Conservation (phyloP, 2,888 invertebrate species). For the Drosophila borealis region DNA sequence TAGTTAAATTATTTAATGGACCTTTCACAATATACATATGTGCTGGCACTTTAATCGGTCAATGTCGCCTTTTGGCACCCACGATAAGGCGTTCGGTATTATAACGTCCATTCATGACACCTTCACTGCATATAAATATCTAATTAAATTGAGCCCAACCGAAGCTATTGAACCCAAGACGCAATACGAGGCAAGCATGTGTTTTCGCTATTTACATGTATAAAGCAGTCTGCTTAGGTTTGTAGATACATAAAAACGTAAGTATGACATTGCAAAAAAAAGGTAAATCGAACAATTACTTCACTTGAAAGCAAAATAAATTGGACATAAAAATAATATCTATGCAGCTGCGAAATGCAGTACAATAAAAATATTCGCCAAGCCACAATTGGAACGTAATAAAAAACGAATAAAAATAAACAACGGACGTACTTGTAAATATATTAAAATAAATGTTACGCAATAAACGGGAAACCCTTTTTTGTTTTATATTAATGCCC, state of each 20-base stretch:
- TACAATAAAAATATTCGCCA: neutral
- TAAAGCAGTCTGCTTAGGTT: conserved; percentile 1
- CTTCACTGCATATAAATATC: conserved; percentile 53
- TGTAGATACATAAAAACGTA: neutral
- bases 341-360: neutral
- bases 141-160: conserved; percentile 34
- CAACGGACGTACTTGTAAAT: neutral
- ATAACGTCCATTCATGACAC: conserved; percentile 21
- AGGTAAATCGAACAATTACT: conserved; percentile 1
- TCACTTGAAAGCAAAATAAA: conserved; percentile 9
- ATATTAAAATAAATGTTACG: neutral
- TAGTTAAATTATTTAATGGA: conserved; percentile 17
- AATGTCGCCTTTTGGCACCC: conserved; percentile 50
- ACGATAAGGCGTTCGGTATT: conserved; percentile 16
- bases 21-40: conserved; percentile 26
- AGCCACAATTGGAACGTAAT: neutral
- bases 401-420: neutral
- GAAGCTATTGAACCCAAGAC: conserved; percentile 55
- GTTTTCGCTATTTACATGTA: conserved; percentile 20
- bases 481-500: conserved; percentile 4
- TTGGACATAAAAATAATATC: neutral
- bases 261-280: conserved; percentile 13
- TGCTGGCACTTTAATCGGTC: conserved; percentile 55
- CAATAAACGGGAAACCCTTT: neutral
- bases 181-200: neutral